Evolutionary conservation across 2,888 invertebrate species (phyloP).

Genomic region (Patella ulyssiponensis): DNA sequence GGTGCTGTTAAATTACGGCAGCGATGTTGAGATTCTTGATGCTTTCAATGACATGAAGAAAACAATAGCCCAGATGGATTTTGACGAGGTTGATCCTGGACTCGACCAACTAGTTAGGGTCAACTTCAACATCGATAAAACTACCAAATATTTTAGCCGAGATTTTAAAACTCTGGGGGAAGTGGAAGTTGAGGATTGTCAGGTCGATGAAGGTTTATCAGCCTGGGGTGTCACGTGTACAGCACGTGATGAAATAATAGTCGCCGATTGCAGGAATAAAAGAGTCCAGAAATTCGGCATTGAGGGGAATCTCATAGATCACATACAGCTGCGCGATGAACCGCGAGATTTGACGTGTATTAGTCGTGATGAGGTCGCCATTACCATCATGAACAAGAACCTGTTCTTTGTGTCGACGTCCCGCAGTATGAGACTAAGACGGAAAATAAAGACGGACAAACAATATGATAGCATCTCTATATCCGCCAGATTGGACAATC

Average conservation of each 20-base stretch:
- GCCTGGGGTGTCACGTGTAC: slow-evolving; percentile 62
- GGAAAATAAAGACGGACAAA: slow-evolving; percentile 52
- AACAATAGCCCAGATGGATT: slow-evolving; percentile 42
- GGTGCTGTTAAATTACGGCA: slow-evolving; percentile 55
- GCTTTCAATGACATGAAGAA: slow-evolving; percentile 34
- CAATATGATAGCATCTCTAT: slow-evolving; percentile 60
- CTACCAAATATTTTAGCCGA: slow-evolving; percentile 43
- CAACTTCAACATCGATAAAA: slow-evolving; percentile 46
- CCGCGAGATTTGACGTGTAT: slow-evolving; percentile 60
- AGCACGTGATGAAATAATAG: slow-evolving; percentile 57
- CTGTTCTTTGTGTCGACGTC: slow-evolving; percentile 53
- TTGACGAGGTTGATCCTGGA: background rate
- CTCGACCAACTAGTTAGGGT: slow-evolving; percentile 36
- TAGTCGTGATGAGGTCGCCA: slow-evolving; percentile 55
- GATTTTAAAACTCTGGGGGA: slow-evolving; percentile 35
- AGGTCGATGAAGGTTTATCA: slow-evolving; percentile 49
- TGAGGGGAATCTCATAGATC: slow-evolving; percentile 58
- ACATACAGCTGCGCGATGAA: slow-evolving; percentile 60
- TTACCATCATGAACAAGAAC: slow-evolving; percentile 54
- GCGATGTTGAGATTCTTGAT: slow-evolving; percentile 57
- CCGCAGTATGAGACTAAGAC: slow-evolving; percentile 47
- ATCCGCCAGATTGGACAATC: slow-evolving; percentile 39
- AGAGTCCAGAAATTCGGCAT: slow-evolving; percentile 61
- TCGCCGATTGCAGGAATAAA: slow-evolving; percentile 59
- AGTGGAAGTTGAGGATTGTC: slow-evolving; percentile 49